Percentiles rank a stretch among this genome's conserved stretches.
Evolutionary conservation across 2,797 vertebrate genomes (phyloP).

Genomic region (Neoniphon sammara): DNA sequence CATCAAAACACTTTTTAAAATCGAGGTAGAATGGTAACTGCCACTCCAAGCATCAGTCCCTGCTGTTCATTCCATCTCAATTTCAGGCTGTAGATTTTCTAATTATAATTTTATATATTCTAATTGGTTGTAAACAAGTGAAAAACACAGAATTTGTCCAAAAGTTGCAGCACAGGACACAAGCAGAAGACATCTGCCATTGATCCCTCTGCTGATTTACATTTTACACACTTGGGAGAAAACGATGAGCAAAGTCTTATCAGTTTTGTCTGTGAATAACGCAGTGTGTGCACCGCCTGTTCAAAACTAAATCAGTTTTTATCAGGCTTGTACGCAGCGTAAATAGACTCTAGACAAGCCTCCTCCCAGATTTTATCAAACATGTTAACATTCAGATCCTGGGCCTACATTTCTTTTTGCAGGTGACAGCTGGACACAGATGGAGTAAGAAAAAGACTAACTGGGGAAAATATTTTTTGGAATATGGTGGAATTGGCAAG

Average conservation of each 20-base stretch:
- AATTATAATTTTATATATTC: too few species aligned
- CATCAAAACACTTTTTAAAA: slow-evolving; percentile 1
- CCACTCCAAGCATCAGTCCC: not conserved
- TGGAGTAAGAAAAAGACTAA: not conserved
- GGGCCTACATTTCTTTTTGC: slow-evolving; percentile 15
- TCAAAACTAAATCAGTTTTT: slow-evolving; percentile 20
- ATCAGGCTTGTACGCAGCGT: slow-evolving; percentile 17
- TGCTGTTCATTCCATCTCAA: not conserved
- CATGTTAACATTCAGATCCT: not conserved
- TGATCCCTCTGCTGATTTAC: slow-evolving; percentile 4
- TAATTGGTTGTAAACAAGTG: too few species aligned
- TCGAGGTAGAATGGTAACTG: not conserved
- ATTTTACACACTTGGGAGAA: not conserved
- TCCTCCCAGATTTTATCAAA: slow-evolving; percentile 39
- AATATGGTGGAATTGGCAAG: slow-evolving; percentile 11
- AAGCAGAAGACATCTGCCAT: too few species aligned
- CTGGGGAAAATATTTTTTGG: not conserved
- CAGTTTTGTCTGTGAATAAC: not conserved
- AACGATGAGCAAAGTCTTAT: not conserved
- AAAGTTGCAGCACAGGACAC: too few species aligned
- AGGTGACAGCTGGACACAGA: not conserved
- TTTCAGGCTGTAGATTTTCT: too few species aligned
- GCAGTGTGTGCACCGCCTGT: too few species aligned
- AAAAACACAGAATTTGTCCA: too few species aligned
- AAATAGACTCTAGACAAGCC: slow-evolving; percentile 35